These are phyloP conservation scores for Salmo trutta DNA, from an alignment of 2,797 vertebrate species.

Conservation along the genomic window DNA sequence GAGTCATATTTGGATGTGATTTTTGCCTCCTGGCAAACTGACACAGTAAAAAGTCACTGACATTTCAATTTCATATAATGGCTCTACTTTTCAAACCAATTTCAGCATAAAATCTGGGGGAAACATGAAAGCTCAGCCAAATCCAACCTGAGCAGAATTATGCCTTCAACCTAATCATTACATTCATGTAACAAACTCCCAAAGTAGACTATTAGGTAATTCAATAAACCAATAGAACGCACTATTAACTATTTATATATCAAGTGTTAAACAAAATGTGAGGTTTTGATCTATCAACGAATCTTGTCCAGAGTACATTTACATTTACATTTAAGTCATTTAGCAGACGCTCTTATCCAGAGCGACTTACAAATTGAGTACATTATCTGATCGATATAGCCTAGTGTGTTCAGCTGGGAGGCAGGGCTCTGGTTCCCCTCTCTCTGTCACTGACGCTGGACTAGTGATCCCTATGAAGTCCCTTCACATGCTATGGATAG, in stretches of 20 bases:
- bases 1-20: constrained; percentile 20
- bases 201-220: constrained; percentile 7
- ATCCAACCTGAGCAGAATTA: constrained; percentile 18
- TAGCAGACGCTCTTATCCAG: no score
- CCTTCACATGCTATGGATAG: constrained; percentile 20
- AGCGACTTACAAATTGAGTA: no score
- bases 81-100: constrained; percentile 50
- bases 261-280: constrained; percentile 7
- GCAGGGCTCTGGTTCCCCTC: constrained; percentile 3
- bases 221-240: constrained; percentile 17
- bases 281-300: constrained; percentile 7
- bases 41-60: constrained; percentile 41
- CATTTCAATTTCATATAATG: constrained; percentile 62
- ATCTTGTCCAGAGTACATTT: background rate
- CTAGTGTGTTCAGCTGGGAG: constrained; percentile 5
- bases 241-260: constrained; percentile 6
- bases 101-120: constrained; percentile 36
- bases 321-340: no score
- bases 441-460: constrained; percentile 1
- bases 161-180: constrained; percentile 18
- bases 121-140: constrained; percentile 43
- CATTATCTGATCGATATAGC: background rate
- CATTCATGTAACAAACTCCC: constrained; percentile 15
- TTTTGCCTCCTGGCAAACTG: background rate
- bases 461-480: constrained; percentile 14